Evolutionary conservation across 2,797 vertebrate species (phyloP), one percentile per base, ranked within the genome.

Genomic region (Emys orbicularis): DNA sequence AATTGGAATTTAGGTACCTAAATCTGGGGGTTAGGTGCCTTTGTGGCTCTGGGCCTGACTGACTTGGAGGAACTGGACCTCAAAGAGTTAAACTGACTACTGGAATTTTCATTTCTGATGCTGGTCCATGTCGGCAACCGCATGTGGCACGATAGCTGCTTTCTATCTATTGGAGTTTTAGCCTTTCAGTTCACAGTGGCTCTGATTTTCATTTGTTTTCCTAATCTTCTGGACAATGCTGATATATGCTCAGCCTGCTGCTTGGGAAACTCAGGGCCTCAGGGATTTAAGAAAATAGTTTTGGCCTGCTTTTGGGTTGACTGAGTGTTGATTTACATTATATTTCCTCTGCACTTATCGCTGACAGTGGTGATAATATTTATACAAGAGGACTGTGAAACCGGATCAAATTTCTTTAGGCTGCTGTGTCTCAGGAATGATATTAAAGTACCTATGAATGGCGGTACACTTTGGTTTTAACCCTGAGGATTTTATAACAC

Each of bases 201-300:
- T 96, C 95, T 92, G 68, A 88, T 86, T 97, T 80, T 81, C 79
- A 94, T 89, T 95, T 94, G 90, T 93, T 90, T 95, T 95, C 84
- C 84, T 94, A 86, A 92, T 87, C 86, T 97, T 93, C 79, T 94
- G 57, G 81, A 68, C 44, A 72, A 59, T 82, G 76, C 92, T 50
- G 87, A 81, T 82, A 0, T 23, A 4, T 25, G 44, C 77, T 81
- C 82, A 96, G 13, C 29, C 27, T 90, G 53, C 81, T 93, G 47
- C 74, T 89, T 90, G 53, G 59, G 49, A 94, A 2, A 18, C 61
- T 44, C 3, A 0, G 84, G 95, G 81, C 29, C 72, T 18, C 37
- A 83, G 16, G 6, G 49, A 74, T 56, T 57, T 81, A n/a, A 89
- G 92, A 84, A 91, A 74, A 79, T 29, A 76, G 12, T 86, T 47